Conservation (phyloP, 2,888 invertebrate species). For the Eristalis tenax region DNA sequence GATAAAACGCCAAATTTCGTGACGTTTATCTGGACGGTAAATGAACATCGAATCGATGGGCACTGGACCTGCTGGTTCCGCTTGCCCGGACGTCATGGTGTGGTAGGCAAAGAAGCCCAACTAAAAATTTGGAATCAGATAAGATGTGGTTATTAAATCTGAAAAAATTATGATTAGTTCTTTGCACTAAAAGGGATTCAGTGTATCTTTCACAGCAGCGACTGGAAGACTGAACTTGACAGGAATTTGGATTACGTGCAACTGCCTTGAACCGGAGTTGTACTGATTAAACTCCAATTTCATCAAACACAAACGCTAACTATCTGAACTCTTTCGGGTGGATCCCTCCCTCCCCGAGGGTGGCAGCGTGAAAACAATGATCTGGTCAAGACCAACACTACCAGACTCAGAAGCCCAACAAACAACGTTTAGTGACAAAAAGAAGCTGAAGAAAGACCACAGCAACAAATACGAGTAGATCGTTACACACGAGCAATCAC, state of each 20-base stretch:
- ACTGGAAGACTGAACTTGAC: neutral
- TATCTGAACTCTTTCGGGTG: no score
- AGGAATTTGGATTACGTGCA: neutral
- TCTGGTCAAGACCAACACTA: no score
- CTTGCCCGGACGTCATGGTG: conserved; percentile 89
- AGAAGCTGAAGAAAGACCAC: neutral
- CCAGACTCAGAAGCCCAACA: no score
- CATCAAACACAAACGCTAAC: no score
- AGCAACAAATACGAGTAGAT: neutral
- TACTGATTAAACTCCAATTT: no score
- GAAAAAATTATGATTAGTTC: neutral
- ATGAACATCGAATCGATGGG: conserved; percentile 96
- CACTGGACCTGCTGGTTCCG: conserved; percentile 93
- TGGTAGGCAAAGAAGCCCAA: conserved; percentile 96
- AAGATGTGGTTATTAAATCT: neutral
- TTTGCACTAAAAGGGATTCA: neutral
- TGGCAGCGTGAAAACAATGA: no score
- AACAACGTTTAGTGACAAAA: neutral
- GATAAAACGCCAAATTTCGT: conserved; percentile 94
- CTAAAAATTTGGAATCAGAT: conserved; percentile 84
- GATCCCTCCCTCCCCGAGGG: no score
- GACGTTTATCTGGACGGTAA: conserved; percentile 94
- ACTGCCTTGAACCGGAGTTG: neutral
- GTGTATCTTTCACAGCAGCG: neutral
- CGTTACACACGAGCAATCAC: conserved; percentile 22